Evolutionary conservation across 2,113 vertebrate genomes (phyloP), one percentile per base, ranked within the genome.

Genomic region (Drymodes brunneopygia): DNA sequence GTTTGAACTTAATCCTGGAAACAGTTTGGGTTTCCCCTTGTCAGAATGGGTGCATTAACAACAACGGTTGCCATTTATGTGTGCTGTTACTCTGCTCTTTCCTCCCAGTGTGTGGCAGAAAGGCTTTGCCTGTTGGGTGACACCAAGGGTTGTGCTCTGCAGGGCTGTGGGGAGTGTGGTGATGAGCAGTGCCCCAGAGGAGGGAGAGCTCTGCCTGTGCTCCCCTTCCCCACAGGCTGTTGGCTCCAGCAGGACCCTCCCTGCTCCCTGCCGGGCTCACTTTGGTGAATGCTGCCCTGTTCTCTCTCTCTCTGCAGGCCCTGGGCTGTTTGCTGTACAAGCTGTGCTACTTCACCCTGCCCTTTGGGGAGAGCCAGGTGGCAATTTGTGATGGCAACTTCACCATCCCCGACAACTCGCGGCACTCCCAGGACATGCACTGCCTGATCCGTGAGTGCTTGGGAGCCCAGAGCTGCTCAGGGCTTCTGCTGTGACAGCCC

Each of bases 321-420:
- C 98, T 99, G 56, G 99, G 99, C 91, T 99, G 99, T 97, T 98
- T 99, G 81, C 98, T 99, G 31, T 99, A 99, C 98, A 99, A 99
- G 96, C 97, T 99, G 75, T 99, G 99, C 91, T 99, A 98, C 96
- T 99, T 99, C 97, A 99, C 99, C 14, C 96, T 99, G 96, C 99
- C 99, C 1, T 99, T 99, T n/a, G 99, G 99, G 40, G 99, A 99
- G 97, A 99, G 99, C 95, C 99, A 99, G 97, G 99, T 99, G 93
- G 99, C 99, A 36, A 99, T 99, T 97, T 99, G 99, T 88, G 99
- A 99, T 20, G 99, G 99, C 93, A 99, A 98, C 95, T 99, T 99
- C 97, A 99, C 99, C 84, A 99, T 99, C 93, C 99, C 99, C 8
- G 99, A 99, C 97, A 99, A 99, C 53, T 99, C 99, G 3, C 98